phyloP scores from a whole-genome alignment of 2,113 vertebrate species.

The Pseudorasbora parva region DNA sequence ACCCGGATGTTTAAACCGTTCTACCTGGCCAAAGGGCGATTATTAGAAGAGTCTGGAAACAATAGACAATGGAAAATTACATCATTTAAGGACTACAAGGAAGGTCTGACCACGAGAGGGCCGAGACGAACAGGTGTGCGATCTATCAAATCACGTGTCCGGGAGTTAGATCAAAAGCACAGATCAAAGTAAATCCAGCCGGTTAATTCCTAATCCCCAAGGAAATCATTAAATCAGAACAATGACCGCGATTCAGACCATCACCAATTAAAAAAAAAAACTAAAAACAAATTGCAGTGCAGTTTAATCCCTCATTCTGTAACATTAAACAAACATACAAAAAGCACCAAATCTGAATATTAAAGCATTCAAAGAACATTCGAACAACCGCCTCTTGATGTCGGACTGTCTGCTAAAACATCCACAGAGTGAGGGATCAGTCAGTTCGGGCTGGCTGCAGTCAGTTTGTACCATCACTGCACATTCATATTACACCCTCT shows the following conservation, averaged over 20 bases:
- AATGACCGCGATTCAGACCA: background rate
- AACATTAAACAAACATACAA: background rate
- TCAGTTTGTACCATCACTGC: background rate
- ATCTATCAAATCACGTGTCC: background rate
- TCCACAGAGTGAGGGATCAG: background rate
- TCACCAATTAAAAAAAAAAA: background rate
- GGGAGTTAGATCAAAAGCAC: background rate
- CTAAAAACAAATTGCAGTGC: background rate
- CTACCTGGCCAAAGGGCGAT: constrained; percentile 2
- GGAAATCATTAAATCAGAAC: background rate
- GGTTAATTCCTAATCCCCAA: background rate
- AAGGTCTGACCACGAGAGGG: background rate
- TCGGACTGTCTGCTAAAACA: background rate
- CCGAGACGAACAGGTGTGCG: background rate
- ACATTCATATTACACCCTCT: constrained; percentile 40
- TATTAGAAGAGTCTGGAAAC: background rate
- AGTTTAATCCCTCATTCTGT: constrained; percentile 1
- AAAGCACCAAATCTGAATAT: background rate
- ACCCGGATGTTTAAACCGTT: background rate
- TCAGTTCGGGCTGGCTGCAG: background rate
- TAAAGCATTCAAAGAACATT: background rate
- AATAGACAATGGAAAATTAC: constrained; percentile 5
- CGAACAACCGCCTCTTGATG: background rate
- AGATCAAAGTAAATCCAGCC: background rate
- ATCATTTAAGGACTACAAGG: background rate